A percentile compares a stretch with the other conserved stretches of the same genome.
Evolutionary conservation across 2,797 vertebrate species (phyloP).

Genomic region (Iguana delicatissima): DNA sequence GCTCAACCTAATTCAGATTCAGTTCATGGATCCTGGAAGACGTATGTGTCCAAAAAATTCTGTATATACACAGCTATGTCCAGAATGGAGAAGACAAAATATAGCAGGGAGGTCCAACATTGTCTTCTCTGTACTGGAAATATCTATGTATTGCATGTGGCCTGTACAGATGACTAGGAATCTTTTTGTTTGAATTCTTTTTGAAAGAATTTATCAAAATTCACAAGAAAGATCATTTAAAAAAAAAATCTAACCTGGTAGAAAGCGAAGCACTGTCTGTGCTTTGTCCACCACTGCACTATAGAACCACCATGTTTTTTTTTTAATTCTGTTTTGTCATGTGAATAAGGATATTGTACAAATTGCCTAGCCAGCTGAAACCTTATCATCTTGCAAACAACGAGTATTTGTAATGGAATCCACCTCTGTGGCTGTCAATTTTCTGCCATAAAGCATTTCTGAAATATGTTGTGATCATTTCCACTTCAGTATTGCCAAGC

Average conservation of each 20-base stretch:
- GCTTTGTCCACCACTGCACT: neutral
- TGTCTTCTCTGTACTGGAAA: neutral
- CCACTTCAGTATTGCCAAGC: constrained; percentile 30
- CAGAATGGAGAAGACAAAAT: too few species aligned
- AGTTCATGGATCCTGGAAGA: neutral
- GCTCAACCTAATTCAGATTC: neutral
- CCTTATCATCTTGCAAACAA: constrained; percentile 5
- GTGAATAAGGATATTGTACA: neutral
- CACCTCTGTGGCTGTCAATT: neutral
- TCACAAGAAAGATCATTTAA: neutral
- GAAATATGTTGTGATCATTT: constrained; percentile 17
- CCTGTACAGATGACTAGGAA: neutral
- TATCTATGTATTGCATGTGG: neutral
- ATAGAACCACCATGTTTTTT: too few species aligned
- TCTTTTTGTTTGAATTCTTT: neutral
- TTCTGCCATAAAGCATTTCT: constrained; percentile 15
- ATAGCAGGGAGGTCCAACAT: neutral
- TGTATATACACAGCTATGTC: too few species aligned
- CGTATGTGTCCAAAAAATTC: neutral
- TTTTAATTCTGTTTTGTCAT: neutral
- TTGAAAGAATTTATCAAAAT: neutral
- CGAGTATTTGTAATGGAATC: neutral
- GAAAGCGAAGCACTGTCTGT: neutral
- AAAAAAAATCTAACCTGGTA: neutral
- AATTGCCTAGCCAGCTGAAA: neutral